These are phyloP conservation scores for Dynastes maya DNA, from an alignment of 2,888 invertebrate genomes.

Conservation along the genomic window DNA sequence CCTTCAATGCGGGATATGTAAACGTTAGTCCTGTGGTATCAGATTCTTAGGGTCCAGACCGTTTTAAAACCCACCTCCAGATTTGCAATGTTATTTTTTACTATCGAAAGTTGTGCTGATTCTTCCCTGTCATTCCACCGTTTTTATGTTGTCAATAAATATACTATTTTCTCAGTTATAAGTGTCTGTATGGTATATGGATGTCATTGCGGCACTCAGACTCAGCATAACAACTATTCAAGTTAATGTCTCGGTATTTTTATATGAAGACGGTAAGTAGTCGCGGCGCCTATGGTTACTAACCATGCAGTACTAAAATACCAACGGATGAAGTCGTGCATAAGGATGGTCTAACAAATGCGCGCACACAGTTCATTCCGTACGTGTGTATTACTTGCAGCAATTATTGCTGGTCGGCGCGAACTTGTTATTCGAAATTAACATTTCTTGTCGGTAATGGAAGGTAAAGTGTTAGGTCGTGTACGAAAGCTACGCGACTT, in stretches of 20 bases:
- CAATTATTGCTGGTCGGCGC: slow-evolving; percentile 23
- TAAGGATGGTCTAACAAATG: slow-evolving; percentile 27
- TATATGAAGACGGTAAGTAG: slow-evolving; percentile 50
- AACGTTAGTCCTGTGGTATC: too few relatives aligned
- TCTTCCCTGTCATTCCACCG: too few relatives aligned
- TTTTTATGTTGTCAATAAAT: too few relatives aligned
- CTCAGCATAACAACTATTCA: slow-evolving; percentile 51
- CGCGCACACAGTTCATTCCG: slow-evolving; percentile 13
- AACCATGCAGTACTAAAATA: slow-evolving; percentile 37
- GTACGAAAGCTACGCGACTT: slow-evolving; percentile 11
- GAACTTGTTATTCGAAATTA: slow-evolving; percentile 34
- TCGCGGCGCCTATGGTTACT: slow-evolving; percentile 43
- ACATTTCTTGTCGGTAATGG: slow-evolving; percentile 30
- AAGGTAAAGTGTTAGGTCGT: slow-evolving; percentile 26
- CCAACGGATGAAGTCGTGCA: slow-evolving; percentile 29
- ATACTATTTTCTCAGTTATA: too few relatives aligned
- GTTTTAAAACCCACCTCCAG: too few relatives aligned
- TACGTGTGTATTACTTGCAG: slow-evolving; percentile 24
- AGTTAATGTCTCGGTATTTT: slow-evolving; percentile 54
- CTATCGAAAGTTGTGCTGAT: too few relatives aligned
- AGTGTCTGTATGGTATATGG: slow-evolving; percentile 3
- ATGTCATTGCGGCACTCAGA: slow-evolving; percentile 12
- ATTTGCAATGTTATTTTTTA: too few relatives aligned
- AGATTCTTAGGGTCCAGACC: too few relatives aligned
- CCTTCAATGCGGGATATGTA: too few relatives aligned